Conservation (phyloP, 2,797 vertebrate species). For the Cynodonichthys magdalenae region DNA sequence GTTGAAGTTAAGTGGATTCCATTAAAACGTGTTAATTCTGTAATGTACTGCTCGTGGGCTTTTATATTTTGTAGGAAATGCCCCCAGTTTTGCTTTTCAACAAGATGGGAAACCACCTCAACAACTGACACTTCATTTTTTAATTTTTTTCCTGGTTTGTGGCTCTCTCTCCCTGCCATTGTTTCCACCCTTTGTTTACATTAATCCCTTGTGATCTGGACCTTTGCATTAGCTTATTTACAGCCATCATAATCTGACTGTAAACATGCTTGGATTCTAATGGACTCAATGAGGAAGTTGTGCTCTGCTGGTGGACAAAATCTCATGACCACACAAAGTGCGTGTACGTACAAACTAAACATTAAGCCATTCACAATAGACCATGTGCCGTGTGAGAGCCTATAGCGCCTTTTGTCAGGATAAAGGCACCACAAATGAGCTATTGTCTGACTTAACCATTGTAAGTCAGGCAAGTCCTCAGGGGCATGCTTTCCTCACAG, state of each 20-base stretch:
- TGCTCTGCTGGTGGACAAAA: slow-evolving; percentile 24
- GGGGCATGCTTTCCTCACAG: slow-evolving; percentile 59
- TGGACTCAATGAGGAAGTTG: slow-evolving; percentile 64
- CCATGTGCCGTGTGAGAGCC: slow-evolving; percentile 64
- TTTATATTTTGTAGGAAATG: slow-evolving; percentile 38
- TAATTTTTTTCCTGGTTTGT: slow-evolving; percentile 17
- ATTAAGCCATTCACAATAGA: slow-evolving; percentile 73
- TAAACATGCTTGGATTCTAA: slow-evolving; percentile 71
- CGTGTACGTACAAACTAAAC: slow-evolving; percentile 54
- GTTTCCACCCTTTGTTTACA: slow-evolving; percentile 44
- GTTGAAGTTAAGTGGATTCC: slow-evolving; percentile 14
- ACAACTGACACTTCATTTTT: slow-evolving; percentile 16
- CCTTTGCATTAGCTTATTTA: slow-evolving; percentile 67
- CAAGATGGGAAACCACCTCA: slow-evolving; percentile 38
- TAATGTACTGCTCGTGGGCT: slow-evolving; percentile 16
- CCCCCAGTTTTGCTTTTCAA: background rate
- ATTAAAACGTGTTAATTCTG: slow-evolving; percentile 33
- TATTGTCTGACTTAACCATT: slow-evolving; percentile 70
- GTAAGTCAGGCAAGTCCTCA: slow-evolving; percentile 64
- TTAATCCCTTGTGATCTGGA: slow-evolving; percentile 51
- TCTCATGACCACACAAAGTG: slow-evolving; percentile 70
- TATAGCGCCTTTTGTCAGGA: slow-evolving; percentile 68
- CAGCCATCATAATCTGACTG: slow-evolving; percentile 70
- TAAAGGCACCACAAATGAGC: slow-evolving; percentile 72
- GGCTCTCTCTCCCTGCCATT: background rate